Percentiles rank a stretch among this genome's conserved stretches.
These are phyloP conservation scores for Phyto melanocephala DNA, from an alignment of 2,888 invertebrate genomes.

Conservation along the genomic window DNA sequence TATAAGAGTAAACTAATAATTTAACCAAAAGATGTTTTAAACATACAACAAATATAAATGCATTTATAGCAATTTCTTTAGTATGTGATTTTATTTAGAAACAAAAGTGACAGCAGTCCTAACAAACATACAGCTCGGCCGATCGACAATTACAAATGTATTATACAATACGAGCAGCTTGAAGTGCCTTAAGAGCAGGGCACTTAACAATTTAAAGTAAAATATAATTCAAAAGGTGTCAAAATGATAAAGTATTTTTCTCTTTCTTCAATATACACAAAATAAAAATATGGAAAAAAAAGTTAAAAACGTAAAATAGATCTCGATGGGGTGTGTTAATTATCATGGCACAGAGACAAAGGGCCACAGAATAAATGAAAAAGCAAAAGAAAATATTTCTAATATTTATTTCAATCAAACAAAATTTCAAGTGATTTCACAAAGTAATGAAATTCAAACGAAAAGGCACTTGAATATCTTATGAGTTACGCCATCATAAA, in stretches of 20 bases:
- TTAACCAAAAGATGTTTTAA: background rate
- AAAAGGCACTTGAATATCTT: constrained; percentile 27
- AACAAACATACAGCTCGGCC: background rate
- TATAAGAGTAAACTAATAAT: constrained; percentile 3
- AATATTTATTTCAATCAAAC: constrained; percentile 19
- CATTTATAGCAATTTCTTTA: constrained; percentile 22
- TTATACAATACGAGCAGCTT: too few relatives aligned
- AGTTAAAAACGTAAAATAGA: constrained; percentile 3
- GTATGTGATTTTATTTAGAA: constrained; percentile 19
- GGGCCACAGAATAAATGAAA: background rate
- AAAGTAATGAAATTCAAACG: background rate
- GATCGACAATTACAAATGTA: background rate
- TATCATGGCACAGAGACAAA: background rate
- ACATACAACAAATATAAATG: constrained; percentile 1
- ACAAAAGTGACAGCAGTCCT: constrained; percentile 31
- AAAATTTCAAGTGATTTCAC: constrained; percentile 33
- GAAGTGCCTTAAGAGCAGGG: background rate
- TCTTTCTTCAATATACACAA: background rate
- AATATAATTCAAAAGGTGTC: constrained; percentile 27
- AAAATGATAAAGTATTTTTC: constrained; percentile 49
- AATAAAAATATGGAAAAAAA: background rate
- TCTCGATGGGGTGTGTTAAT: constrained; percentile 39
- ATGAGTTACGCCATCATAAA: constrained; percentile 5
- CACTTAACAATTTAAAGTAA: constrained; percentile 5
- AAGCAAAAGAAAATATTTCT: constrained; percentile 6